phyloP scores from a whole-genome alignment of 2,888 invertebrate genomes.

The Orthosia gothica region DNA sequence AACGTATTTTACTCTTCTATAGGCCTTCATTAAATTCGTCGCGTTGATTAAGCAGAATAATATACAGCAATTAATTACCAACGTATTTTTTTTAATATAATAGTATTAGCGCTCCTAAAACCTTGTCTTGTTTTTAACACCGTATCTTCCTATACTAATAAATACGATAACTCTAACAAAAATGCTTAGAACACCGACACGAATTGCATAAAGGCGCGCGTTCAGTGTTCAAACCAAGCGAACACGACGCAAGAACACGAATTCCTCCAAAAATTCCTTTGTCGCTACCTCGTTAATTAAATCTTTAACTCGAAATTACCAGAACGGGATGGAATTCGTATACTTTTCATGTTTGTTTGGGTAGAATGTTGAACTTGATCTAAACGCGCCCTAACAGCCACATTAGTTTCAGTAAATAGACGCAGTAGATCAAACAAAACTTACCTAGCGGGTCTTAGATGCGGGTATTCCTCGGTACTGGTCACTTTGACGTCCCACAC shows the following conservation, averaged over 20 bases:
- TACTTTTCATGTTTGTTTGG: slow-evolving; percentile 16
- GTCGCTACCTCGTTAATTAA: slow-evolving; percentile 36
- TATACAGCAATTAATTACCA: not conserved
- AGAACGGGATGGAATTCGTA: slow-evolving; percentile 23
- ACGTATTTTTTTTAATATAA: too few relatives aligned
- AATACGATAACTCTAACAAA: not conserved
- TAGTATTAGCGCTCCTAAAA: too few relatives aligned
- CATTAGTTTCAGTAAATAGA: slow-evolving; percentile 40
- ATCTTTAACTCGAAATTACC: slow-evolving; percentile 30
- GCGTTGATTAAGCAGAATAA: slow-evolving; percentile 9
- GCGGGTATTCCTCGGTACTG: slow-evolving; percentile 99
- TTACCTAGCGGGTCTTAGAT: slow-evolving; percentile 97
- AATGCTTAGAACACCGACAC: slow-evolving; percentile 4
- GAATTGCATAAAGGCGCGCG: slow-evolving; percentile 10
- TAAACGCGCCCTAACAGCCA: slow-evolving; percentile 15
- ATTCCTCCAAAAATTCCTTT: slow-evolving; percentile 28
- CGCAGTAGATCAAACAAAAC: slow-evolving; percentile 58
- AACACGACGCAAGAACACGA: slow-evolving; percentile 35
- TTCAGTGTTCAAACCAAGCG: slow-evolving; percentile 1
- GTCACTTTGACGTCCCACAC: slow-evolving; percentile 99
- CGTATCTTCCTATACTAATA: not conserved
- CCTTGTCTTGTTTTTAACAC: too few relatives aligned
- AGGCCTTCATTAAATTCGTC: not conserved
- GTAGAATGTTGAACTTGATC: slow-evolving; percentile 12
- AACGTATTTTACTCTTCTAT: not conserved